A percentile compares a stretch with the other conserved stretches of the same genome.
phyloP scores from a whole-genome alignment of 2,888 invertebrate species.

The Cotesia congregata region DNA sequence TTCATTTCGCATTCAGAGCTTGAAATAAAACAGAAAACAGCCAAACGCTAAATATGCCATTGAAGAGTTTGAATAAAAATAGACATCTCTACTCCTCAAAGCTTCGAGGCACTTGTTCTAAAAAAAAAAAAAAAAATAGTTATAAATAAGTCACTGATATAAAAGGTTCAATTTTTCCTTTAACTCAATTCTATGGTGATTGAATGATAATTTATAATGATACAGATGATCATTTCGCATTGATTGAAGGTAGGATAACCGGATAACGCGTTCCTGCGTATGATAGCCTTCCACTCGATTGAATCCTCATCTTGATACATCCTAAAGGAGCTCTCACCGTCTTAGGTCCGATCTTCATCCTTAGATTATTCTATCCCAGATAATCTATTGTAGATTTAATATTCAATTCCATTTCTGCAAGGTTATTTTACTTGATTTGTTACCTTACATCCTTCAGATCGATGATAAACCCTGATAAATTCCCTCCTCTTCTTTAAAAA shows the following conservation, averaged over 20 bases:
- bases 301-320: conserved; percentile 43
- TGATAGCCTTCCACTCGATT: conserved; percentile 60
- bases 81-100: background rate
- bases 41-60: background rate
- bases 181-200: background rate
- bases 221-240: background rate
- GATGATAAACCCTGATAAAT: too few relatives aligned
- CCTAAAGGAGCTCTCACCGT: background rate
- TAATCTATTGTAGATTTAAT: background rate
- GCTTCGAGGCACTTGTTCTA: background rate
- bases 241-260: conserved; percentile 2
- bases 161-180: too few relatives aligned
- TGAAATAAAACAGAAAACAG: background rate
- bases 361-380: background rate
- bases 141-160: background rate
- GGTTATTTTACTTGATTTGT: background rate
- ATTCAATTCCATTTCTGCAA: background rate
- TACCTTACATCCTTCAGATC: background rate
- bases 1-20: background rate
- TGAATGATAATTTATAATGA: background rate
- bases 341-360: background rate
- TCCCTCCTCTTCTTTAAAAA: too few relatives aligned
- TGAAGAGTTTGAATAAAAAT: background rate
- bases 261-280: conserved; percentile 51
- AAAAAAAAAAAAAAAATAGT: background rate